phyloP scores from a whole-genome alignment of 2,888 invertebrate genomes.

The Tipula confusa region DNA sequence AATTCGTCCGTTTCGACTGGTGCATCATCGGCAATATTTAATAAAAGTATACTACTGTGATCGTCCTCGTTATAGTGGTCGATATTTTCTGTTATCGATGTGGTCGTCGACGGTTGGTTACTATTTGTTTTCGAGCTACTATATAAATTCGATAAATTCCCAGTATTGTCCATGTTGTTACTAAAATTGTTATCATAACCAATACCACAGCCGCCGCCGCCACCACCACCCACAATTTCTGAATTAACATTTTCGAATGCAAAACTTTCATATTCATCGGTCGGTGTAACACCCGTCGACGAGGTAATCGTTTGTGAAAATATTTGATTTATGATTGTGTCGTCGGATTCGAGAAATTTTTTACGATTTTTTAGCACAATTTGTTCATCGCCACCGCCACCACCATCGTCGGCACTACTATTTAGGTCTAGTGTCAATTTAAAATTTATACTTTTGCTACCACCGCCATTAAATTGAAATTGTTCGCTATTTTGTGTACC shows the following conservation, averaged over 20 bases:
- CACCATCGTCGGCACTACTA: not conserved
- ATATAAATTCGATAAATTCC: not conserved
- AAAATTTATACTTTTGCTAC: not conserved
- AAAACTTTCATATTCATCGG: conserved; percentile 33
- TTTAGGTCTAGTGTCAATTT: not conserved
- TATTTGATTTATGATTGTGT: conserved; percentile 32
- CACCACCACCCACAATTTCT: not conserved
- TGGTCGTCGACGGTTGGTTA: not conserved
- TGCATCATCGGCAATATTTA: not conserved
- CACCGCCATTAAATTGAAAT: not conserved
- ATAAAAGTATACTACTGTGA: not conserved
- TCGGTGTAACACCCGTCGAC: conserved; percentile 33
- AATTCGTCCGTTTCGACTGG: not conserved
- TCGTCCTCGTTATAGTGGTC: conserved; percentile 14
- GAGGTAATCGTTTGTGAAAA: conserved; percentile 35
- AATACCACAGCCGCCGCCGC: no score
- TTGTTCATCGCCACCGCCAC: not conserved
- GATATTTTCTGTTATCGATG: not conserved
- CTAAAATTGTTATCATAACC: not conserved
- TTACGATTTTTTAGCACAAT: conserved; percentile 21
- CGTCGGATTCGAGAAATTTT: conserved; percentile 33
- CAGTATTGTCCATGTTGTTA: not conserved
- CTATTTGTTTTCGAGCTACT: not conserved
- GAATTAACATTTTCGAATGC: not conserved
- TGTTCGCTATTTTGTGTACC: not conserved